Percentiles rank a stretch among this genome's conserved stretches.
phyloP scores from a whole-genome alignment of 2,888 invertebrate species.

The Ypsolopha scabrella region DNA sequence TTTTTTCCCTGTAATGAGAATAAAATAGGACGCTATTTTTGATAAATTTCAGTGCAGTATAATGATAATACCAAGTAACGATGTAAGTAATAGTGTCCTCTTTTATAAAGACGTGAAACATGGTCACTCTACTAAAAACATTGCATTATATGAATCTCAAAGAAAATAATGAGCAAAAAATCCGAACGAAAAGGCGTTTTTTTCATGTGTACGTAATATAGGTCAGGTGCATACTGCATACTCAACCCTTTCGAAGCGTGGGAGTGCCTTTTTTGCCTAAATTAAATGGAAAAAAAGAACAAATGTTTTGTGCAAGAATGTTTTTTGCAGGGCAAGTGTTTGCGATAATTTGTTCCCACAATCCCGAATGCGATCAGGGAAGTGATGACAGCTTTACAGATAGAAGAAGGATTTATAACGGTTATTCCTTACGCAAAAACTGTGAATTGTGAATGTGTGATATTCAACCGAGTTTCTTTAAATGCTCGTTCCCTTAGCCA shows the following conservation, averaged over 20 bases:
- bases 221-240: constrained; percentile 66
- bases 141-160: constrained; percentile 34
- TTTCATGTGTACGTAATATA: constrained; percentile 46
- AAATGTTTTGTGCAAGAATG: constrained; percentile 43
- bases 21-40: background rate
- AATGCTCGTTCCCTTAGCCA: too few species aligned
- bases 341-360: constrained; percentile 71
- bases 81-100: too few species aligned
- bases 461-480: too few species aligned
- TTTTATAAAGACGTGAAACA: background rate
- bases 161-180: constrained; percentile 58
- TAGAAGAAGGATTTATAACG: constrained; percentile 37
- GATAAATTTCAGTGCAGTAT: too few species aligned
- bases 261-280: constrained; percentile 50
- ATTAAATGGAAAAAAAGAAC: background rate
- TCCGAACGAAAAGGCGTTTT: constrained; percentile 47
- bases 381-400: constrained; percentile 59
- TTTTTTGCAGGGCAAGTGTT: constrained; percentile 52
- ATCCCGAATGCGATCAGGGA: constrained; percentile 41
- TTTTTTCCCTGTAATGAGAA: too few species aligned
- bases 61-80: too few species aligned
- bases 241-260: constrained; percentile 66
- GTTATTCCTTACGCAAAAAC: constrained; percentile 34
- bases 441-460: constrained; percentile 3
- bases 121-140: constrained; percentile 32